These are phyloP conservation scores for Glossophaga mutica DNA, from an alignment of 2,797 vertebrate genomes.

Conservation along the genomic window DNA sequence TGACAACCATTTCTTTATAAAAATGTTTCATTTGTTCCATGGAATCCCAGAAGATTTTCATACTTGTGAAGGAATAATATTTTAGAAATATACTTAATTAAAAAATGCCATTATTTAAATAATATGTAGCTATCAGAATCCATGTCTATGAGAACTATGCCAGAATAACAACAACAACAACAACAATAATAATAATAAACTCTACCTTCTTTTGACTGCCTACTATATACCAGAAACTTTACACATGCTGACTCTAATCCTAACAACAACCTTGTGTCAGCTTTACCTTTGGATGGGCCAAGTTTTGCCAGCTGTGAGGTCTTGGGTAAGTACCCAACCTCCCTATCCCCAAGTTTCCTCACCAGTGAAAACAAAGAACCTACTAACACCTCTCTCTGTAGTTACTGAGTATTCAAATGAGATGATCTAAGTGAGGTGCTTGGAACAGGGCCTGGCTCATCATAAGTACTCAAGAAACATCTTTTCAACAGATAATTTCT, in stretches of 20 bases:
- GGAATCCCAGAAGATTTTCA: conserved; percentile 3
- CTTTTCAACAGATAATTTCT: not conserved
- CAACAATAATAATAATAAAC: not conserved
- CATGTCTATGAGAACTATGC: not conserved
- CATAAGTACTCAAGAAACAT: not conserved
- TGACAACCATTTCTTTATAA: not conserved
- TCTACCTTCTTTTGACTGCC: not conserved
- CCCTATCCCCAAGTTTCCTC: not conserved
- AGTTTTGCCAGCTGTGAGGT: not conserved
- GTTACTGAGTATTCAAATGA: not conserved
- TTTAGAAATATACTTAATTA: not conserved
- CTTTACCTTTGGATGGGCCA: not conserved
- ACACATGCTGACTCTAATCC: not conserved
- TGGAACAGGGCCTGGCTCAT: not conserved
- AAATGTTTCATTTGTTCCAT: not conserved
- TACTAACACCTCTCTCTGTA: not conserved
- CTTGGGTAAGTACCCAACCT: not conserved
- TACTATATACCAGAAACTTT: not conserved
- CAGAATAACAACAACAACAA: not conserved
- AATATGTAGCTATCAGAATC: not conserved
- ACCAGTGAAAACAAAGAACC: not conserved
- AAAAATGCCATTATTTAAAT: conserved; percentile 28
- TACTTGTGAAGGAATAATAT: not conserved
- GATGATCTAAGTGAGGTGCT: not conserved
- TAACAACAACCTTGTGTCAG: not conserved